phyloP scores from a whole-genome alignment of 2,888 invertebrate genomes.

The Drosophila mimetica region DNA sequence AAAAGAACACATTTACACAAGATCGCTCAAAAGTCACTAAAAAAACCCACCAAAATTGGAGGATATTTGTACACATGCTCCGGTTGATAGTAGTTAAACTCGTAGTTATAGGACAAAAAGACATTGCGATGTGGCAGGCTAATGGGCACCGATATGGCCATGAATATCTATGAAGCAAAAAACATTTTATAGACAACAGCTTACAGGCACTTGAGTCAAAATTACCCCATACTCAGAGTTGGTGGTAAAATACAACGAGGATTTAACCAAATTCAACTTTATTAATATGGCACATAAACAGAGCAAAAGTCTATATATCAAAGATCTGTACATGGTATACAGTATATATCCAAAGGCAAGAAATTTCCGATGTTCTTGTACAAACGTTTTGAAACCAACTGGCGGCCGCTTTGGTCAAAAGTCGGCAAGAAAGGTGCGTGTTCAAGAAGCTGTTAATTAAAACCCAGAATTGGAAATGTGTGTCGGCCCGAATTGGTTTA shows the following conservation, averaged over 20 bases:
- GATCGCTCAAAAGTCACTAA: slow-evolving; percentile 13
- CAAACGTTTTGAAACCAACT: slow-evolving; percentile 30
- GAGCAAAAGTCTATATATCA: slow-evolving; percentile 2
- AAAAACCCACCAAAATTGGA: slow-evolving; percentile 70
- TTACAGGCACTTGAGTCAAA: background rate
- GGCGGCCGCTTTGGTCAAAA: slow-evolving; percentile 1
- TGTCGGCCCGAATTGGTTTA: slow-evolving; percentile 52
- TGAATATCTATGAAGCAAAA: slow-evolving; percentile 86
- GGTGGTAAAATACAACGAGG: slow-evolving; percentile 59
- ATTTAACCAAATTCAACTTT: background rate
- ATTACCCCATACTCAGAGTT: slow-evolving; percentile 73
- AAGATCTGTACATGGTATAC: slow-evolving; percentile 12
- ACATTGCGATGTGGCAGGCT: slow-evolving; percentile 89
- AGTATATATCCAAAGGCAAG: background rate
- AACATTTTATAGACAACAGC: background rate
- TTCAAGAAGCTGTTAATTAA: slow-evolving; percentile 63
- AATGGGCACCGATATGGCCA: slow-evolving; percentile 89
- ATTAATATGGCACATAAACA: slow-evolving; percentile 21
- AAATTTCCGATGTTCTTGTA: slow-evolving; percentile 8
- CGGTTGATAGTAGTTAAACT: slow-evolving; percentile 88
- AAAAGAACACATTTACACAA: background rate
- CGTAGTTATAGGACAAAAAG: slow-evolving; percentile 90
- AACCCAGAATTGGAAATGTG: slow-evolving; percentile 24
- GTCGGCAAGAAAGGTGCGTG: slow-evolving; percentile 55
- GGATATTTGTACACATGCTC: slow-evolving; percentile 84